A percentile compares a stretch with the other conserved stretches of the same genome.
Conservation (phyloP, 1,140 invertebrate genomes). For the Bombus confusus region DNA sequence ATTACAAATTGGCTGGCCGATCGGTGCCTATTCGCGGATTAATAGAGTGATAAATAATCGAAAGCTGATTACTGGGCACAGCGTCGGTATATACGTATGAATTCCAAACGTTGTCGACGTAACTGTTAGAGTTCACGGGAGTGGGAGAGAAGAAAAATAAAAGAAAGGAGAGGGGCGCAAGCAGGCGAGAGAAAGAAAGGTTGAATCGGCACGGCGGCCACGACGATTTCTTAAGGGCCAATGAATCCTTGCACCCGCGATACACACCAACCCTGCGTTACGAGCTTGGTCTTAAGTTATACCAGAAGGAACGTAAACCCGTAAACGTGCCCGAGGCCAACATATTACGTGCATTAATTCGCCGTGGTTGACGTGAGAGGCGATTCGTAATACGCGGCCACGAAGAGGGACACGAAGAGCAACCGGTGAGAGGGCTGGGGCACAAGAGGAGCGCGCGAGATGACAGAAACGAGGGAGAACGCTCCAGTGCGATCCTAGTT, state of each 20-base stretch:
- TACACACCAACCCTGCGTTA: constrained; percentile 39
- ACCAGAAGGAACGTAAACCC: constrained; percentile 72
- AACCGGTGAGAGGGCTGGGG: constrained; percentile 38
- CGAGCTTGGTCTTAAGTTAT: constrained; percentile 72
- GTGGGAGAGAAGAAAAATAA: constrained; percentile 57
- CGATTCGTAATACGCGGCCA: constrained; percentile 74
- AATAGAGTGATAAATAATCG: constrained; percentile 81
- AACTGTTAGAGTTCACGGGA: background rate
- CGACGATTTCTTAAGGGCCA: constrained; percentile 61
- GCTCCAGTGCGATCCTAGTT: constrained; percentile 65
- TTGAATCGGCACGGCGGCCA: constrained; percentile 3
- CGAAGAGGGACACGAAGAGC: constrained; percentile 56
- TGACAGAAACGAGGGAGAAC: constrained; percentile 61
- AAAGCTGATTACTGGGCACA: constrained; percentile 78
- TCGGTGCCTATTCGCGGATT: constrained; percentile 78
- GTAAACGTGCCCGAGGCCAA: constrained; percentile 77
- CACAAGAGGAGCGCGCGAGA: constrained; percentile 50
- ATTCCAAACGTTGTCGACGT: constrained; percentile 43
- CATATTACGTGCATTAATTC: constrained; percentile 81
- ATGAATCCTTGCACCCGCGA: constrained; percentile 60
- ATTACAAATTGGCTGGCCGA: constrained; percentile 79
- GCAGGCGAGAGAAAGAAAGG: no score
- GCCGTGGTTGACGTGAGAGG: constrained; percentile 72
- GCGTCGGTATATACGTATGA: constrained; percentile 50
- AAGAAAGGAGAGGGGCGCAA: constrained; percentile 21